Evolutionary conservation across 2,113 vertebrate species (phyloP), one percentile per base, ranked within the genome.

Genomic region (Scalopus aquaticus): DNA sequence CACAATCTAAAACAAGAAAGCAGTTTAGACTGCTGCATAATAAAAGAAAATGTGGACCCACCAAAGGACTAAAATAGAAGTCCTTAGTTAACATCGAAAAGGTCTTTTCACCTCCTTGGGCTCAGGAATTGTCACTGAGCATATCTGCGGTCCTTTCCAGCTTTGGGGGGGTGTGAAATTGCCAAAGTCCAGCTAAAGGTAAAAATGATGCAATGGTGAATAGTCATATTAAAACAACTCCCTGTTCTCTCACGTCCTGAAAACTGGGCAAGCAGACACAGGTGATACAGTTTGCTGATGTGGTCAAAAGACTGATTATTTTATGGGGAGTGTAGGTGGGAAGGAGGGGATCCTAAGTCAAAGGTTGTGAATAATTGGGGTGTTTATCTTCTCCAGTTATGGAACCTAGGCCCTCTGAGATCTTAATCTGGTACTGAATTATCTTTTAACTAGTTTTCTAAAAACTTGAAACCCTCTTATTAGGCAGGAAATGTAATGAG

Each of bases 151-250:
- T 87, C 95, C 54, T 79, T 30, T 67, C 9, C 16, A 54, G 62
- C 16, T 96, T 82, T 54, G 30, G 56, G n/a, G 9, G 49, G 42
- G 51, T 56, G 37, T 88, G 60, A 17, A 30, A 37, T 95, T 93
- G 82, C 74, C 85, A 89, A 73, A 95, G 93, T 76, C 89, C 91
- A 96, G 56, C 46, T 74, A 49, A 92, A 95, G 90, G 78, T 89
- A 90, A 96, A 37, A 26, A 88, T 72, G 76, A 90, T 80, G 93
- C 65, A 94, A 54, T 89, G 69, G 70, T 90, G n/a, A 90, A 65
- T 44, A 89, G 30, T 84, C 60, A 77, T 37, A 56, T 84, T 93
- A 69, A 42, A 78, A 62, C 80, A 74, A 65, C 37, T 87, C 44
- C 44, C 65, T 20, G 32, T 81, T 91, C 65, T 90, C 77, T 69